A percentile compares a stretch with the other conserved stretches of the same genome.
phyloP scores from a whole-genome alignment of 2,113 vertebrate species.

The Eptesicus fuscus region DNA sequence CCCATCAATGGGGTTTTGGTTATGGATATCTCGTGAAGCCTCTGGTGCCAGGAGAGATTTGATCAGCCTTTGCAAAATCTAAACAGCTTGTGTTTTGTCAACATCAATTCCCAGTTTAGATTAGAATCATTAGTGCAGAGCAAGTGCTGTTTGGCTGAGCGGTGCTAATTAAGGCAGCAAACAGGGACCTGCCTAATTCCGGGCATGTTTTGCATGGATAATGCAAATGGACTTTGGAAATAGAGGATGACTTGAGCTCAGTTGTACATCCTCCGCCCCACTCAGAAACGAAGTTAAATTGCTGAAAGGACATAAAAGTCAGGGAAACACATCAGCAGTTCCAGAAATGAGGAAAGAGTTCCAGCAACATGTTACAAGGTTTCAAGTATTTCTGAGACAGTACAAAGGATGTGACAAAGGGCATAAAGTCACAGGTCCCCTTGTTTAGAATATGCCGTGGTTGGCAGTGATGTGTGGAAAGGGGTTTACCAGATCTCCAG shows the following conservation, averaged over 20 bases:
- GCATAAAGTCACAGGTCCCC: neutral
- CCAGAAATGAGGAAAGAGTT: neutral
- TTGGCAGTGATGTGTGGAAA: neutral
- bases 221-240: slow-evolving; percentile 18
- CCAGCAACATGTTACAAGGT: neutral
- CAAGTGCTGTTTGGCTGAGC: slow-evolving; percentile 52
- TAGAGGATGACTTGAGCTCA: neutral
- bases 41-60: neutral
- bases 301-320: neutral
- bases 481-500: neutral
- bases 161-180: slow-evolving; percentile 51
- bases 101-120: slow-evolving; percentile 61
- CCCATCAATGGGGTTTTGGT: neutral
- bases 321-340: neutral
- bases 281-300: neutral
- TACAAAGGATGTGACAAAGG: neutral
- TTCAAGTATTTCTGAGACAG: neutral
- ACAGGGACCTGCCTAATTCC: neutral
- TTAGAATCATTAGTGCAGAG: slow-evolving; percentile 46
- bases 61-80: slow-evolving; percentile 39
- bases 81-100: slow-evolving; percentile 76
- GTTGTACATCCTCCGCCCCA: neutral
- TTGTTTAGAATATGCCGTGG: neutral
- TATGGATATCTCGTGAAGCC: neutral
- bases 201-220: neutral